Base-by-base conservation (phyloP, 2,888 invertebrate genomes). In the Nomada flava region DNA sequence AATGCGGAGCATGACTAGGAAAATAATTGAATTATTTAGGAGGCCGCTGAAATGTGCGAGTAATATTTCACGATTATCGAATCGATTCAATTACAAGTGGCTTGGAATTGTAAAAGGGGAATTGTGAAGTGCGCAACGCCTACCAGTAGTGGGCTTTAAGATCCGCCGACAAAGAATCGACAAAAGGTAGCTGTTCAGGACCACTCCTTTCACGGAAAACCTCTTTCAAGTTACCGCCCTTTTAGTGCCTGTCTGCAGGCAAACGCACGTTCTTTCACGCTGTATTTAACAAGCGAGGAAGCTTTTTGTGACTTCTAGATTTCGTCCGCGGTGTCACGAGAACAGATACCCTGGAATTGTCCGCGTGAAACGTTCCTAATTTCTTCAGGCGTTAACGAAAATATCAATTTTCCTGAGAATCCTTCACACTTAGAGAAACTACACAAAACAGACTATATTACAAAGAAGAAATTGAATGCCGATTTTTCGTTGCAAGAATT, bases 191-290 rank as follows among this genome's bases (percentile, higher is more conserved):
- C 89, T 90, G 86, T 80, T 87, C 83, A 84, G 89, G 86, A 89
- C 89, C 88, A 93, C 91, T 93, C 92, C 93, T 93, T 93, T 93
- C 91, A 92, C 89, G 90, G 90, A 89, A 91, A 92, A 91, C 89
- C 88, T 89, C 92, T 93, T 93, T 93, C 89, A 93, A 92, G 88
- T 93, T 86, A 89, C 93, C 93, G 93, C 92, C 47, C 91, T 90
- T 91, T 91, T 91, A 89, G 87, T 86, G 90, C 88, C 88, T 73
- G 77, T 74, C 77, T 44, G 42, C 67, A 55, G 78, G 60, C 75
- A 55, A 78, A 79, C 72, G 57, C 85, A 59, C 79, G 80, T 78
- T 81, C 67, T 23, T 75, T 62, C 60, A 29, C 67, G 59, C 23
- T 18, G 52, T 69, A 26, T 23, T 70, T 67, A n/a, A 59, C 42